Evolutionary conservation across 64 coral and sea anemone genomes (phyloP).

Genomic region (Hydrozoanthus tunicans): DNA sequence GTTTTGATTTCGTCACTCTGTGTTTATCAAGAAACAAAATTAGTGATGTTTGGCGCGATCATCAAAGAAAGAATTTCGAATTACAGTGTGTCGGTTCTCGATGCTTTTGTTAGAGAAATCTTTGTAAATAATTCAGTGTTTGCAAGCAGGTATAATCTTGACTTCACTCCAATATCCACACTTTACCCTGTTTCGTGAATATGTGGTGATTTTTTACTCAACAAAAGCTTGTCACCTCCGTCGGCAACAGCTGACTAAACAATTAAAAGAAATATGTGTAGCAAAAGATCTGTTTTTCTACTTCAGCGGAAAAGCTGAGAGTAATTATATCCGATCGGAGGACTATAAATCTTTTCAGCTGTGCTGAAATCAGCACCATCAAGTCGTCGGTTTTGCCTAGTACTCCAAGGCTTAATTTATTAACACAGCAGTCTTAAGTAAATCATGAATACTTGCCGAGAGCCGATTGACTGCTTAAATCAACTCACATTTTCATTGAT

Average conservation of each 20-base stretch:
- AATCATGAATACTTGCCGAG: no score
- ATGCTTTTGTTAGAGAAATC: conserved; percentile 58
- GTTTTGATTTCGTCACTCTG: not conserved
- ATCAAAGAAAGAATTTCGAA: not conserved
- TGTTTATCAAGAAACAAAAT: not conserved
- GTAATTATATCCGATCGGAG: not conserved
- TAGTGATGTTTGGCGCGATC: not conserved
- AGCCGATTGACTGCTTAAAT: no score
- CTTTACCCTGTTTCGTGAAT: not conserved
- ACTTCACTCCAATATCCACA: not conserved
- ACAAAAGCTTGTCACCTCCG: not conserved
- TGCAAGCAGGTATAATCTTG: conserved; percentile 44
- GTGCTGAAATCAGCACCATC: no score
- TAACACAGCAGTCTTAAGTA: no score
- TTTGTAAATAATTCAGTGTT: conserved; percentile 54
- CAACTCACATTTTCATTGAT: no score
- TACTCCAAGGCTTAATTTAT: no score
- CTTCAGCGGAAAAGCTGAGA: not conserved
- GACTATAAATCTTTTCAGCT: not conserved
- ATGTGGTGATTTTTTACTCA: not conserved
- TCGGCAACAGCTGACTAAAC: conserved; percentile 11
- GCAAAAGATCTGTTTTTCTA: not conserved
- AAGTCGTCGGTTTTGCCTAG: no score
- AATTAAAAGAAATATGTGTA: not conserved
- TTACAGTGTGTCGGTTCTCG: conserved; percentile 22